Conservation (phyloP, 2,888 invertebrate species). For the Acleris laterana region DNA sequence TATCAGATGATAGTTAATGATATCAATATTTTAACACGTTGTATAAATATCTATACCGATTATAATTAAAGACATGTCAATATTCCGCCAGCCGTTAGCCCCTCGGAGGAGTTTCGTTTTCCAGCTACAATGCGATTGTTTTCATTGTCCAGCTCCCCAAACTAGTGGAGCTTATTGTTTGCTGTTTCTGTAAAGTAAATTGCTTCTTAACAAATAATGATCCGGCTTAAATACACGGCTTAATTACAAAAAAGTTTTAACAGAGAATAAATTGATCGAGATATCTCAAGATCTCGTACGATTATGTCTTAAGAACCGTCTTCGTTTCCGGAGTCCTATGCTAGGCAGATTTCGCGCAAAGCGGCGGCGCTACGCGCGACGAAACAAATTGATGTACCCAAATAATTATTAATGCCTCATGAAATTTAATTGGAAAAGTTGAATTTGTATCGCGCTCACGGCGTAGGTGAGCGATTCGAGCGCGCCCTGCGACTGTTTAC, state of each 20-base stretch:
- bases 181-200: slow-evolving; percentile 16
- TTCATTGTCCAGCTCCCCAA: slow-evolving; percentile 18
- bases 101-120: slow-evolving; percentile 1
- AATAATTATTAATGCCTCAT: slow-evolving; percentile 86
- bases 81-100: not conserved
- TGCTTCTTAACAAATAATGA: slow-evolving; percentile 4
- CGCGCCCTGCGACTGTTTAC: slow-evolving; percentile 79
- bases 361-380: slow-evolving; percentile 61
- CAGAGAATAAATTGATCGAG: not conserved
- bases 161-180: slow-evolving; percentile 11
- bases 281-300: not conserved
- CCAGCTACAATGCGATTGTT: slow-evolving; percentile 12
- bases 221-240: not conserved
- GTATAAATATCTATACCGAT: not conserved
- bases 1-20: too few species aligned
- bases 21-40: not conserved
- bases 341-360: slow-evolving; percentile 53
- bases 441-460: slow-evolving; percentile 84
- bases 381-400: slow-evolving; percentile 86
- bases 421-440: slow-evolving; percentile 86
- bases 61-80: not conserved
- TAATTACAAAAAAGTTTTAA: not conserved
- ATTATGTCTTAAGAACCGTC: slow-evolving; percentile 51
- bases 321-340: slow-evolving; percentile 42
- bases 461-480: slow-evolving; percentile 83